Percentiles rank a stretch among this genome's conserved stretches.
phyloP scores from a whole-genome alignment of 2,888 invertebrate species.

The Melangyna quadrimaculata region DNA sequence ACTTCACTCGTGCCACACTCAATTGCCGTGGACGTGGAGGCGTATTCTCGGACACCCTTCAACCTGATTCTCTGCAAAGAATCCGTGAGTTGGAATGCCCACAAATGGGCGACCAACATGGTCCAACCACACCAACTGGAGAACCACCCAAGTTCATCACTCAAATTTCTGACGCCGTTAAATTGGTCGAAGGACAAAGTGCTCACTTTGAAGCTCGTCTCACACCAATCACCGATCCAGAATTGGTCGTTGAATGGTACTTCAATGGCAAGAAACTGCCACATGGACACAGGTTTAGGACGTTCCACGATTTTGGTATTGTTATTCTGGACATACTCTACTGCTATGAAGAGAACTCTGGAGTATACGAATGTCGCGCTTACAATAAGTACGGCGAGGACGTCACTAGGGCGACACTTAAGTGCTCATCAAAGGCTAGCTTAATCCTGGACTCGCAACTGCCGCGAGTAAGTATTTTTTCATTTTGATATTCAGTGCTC shows the following conservation, averaged over 20 bases:
- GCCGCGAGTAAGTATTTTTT: conserved; percentile 86
- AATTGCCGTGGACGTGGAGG: conserved; percentile 92
- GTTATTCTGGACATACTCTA: conserved; percentile 97
- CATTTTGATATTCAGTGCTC: neutral
- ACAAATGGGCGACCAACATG: conserved; percentile 83
- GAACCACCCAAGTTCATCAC: conserved; percentile 95
- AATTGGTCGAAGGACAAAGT: conserved; percentile 96
- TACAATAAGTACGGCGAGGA: conserved; percentile 95
- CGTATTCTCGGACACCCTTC: conserved; percentile 93
- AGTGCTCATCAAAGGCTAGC: conserved; percentile 93
- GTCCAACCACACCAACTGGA: conserved; percentile 85
- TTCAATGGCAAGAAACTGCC: conserved; percentile 95
- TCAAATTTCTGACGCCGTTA: conserved; percentile 91
- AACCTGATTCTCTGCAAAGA: conserved; percentile 93
- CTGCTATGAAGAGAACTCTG: conserved; percentile 97
- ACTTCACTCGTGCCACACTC: conserved; percentile 92
- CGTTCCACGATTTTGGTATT: conserved; percentile 98
- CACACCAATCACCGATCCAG: conserved; percentile 96
- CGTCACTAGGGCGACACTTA: conserved; percentile 90
- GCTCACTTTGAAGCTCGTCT: conserved; percentile 96
- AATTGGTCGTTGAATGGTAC: conserved; percentile 96
- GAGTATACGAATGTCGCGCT: conserved; percentile 95
- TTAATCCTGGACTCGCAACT: conserved; percentile 95
- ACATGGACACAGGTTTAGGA: conserved; percentile 97
- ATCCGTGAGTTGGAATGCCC: conserved; percentile 92